Evolutionary conservation across 2,888 invertebrate genomes (phyloP).

Genomic region (Andrena chrysosceles): DNA sequence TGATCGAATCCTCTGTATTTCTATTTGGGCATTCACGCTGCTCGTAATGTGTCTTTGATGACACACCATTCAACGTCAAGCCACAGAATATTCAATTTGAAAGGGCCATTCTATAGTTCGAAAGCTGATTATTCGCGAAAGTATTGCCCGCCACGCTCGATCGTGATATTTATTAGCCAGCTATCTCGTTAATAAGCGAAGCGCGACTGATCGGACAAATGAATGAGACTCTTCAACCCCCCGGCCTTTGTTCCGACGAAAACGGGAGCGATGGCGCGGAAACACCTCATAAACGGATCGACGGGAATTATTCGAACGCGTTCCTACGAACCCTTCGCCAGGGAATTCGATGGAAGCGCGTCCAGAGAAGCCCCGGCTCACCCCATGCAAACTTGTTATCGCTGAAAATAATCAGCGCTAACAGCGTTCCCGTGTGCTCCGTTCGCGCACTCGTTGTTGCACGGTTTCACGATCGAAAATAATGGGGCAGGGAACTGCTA

Average conservation of each 20-base stretch:
- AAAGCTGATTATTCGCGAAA: neutral
- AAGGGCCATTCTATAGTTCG: no score
- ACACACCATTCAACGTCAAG: no score
- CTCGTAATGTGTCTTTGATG: no score
- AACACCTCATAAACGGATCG: conserved; percentile 14
- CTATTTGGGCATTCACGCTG: no score
- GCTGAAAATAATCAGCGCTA: conserved; percentile 43
- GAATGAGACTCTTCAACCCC: neutral
- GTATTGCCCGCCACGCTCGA: neutral
- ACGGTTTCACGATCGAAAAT: conserved; percentile 14
- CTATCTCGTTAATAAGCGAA: conserved; percentile 10
- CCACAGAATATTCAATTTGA: no score
- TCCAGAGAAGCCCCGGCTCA: neutral
- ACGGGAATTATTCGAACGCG: conserved; percentile 23
- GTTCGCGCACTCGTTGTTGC: neutral
- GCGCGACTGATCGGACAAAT: conserved; percentile 7
- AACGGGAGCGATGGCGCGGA: conserved; percentile 12
- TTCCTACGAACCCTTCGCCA: neutral
- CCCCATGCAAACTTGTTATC: conserved; percentile 25
- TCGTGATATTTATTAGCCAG: neutral
- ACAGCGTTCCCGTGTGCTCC: conserved; percentile 22
- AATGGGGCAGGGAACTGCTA: neutral
- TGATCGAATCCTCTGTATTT: no score
- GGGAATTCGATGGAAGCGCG: conserved; percentile 28
- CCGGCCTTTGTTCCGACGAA: neutral